Evolutionary conservation across 2,888 invertebrate species (phyloP).

Genomic region (Hedya salicella): DNA sequence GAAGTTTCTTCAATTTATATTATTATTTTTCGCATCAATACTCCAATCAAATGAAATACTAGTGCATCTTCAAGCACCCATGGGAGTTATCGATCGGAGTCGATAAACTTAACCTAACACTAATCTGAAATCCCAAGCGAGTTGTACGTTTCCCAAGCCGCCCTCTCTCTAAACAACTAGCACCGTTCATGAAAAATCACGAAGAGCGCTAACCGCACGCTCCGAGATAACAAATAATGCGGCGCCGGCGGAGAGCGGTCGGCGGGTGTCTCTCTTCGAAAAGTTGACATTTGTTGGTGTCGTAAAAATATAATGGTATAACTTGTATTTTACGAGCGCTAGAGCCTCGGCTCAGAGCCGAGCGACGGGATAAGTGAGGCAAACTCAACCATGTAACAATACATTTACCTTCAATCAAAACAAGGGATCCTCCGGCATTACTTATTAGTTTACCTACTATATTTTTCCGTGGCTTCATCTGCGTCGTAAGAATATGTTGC

Average conservation of each 20-base stretch:
- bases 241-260: constrained; percentile 48
- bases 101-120: constrained; percentile 9
- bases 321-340: constrained; percentile 79
- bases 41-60: neutral
- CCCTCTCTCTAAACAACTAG: constrained; percentile 51
- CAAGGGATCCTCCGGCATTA: constrained; percentile 21
- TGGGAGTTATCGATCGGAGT: constrained; percentile 18
- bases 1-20: neutral
- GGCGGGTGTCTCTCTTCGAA: constrained; percentile 65
- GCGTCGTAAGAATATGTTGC: constrained; percentile 4
- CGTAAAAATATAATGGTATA: constrained; percentile 81
- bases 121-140: constrained; percentile 34
- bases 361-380: constrained; percentile 59
- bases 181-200: constrained; percentile 55
- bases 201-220: constrained; percentile 51
- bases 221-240: constrained; percentile 60
- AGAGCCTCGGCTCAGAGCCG: constrained; percentile 58
- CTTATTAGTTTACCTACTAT: constrained; percentile 17
- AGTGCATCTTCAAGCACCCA: neutral
- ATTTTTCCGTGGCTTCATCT: constrained; percentile 7
- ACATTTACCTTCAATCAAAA: constrained; percentile 39
- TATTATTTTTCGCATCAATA: too few species aligned
- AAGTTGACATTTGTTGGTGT: constrained; percentile 79
- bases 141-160: constrained; percentile 37
- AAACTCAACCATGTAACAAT: constrained; percentile 36